Conservation (phyloP, 2,888 invertebrate genomes). For the Leptogaster cylindrica region DNA sequence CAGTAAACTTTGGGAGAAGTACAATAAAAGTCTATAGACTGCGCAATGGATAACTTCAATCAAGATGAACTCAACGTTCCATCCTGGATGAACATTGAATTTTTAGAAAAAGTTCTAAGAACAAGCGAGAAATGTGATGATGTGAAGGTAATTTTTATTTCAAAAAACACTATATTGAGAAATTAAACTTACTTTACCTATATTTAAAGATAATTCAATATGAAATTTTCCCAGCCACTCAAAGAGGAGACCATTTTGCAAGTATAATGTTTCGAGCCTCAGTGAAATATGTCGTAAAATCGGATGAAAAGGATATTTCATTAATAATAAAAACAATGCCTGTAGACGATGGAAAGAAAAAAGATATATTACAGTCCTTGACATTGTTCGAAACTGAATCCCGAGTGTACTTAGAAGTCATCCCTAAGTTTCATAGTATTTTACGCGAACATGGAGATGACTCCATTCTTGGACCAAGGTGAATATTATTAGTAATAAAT, state of each 20-base stretch:
- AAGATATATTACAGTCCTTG: conserved; percentile 49
- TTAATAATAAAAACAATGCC: conserved; percentile 55
- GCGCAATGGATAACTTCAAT: conserved; percentile 41
- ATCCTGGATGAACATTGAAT: conserved; percentile 48
- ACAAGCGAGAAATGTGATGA: conserved; percentile 43
- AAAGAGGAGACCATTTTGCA: conserved; percentile 50
- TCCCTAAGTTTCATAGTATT: conserved; percentile 53
- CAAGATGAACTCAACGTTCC: conserved; percentile 48
- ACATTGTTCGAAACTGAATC: conserved; percentile 53
- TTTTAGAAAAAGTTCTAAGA: conserved; percentile 46
- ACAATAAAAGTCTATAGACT: too few species aligned
- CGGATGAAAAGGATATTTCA: conserved; percentile 44
- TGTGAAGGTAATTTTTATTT: conserved; percentile 47
- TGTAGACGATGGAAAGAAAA: conserved; percentile 51
- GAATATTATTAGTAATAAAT: conserved; percentile 50
- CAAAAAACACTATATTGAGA: too few species aligned
- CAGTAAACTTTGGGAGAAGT: too few species aligned
- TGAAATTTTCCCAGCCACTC: conserved; percentile 48
- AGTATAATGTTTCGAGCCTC: conserved; percentile 51
- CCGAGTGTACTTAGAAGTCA: conserved; percentile 52
- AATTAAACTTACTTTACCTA: too few species aligned
- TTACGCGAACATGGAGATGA: conserved; percentile 50
- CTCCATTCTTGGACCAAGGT: conserved; percentile 49
- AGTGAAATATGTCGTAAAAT: conserved; percentile 40
- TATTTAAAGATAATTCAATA: conserved; percentile 43